Base-by-base conservation (phyloP, 2,797 vertebrate species). In the Eutrigla gurnardus region DNA sequence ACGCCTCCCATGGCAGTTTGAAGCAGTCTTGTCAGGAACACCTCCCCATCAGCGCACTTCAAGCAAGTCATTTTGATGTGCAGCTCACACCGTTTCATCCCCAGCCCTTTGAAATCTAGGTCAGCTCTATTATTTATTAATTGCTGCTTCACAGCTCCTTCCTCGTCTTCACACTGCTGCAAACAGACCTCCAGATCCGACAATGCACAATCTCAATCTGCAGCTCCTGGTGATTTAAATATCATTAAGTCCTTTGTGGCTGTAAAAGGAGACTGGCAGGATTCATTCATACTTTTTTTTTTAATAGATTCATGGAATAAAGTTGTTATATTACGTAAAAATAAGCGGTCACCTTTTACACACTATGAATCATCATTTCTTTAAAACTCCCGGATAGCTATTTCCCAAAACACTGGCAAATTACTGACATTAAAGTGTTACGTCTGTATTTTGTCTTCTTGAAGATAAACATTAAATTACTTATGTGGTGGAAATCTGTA, bases 91-190 rank as follows among this genome's bases (percentile, higher is more conserved):
- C 74, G 67, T 88, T 90, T 90, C 70, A 70, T 89, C 77, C 69
- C 81, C 76, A 66, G 82, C 83, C 83, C 85, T 86, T 86, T 87
- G 79, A 92, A 91, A 95, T 93, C 89, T 94, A 92, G 94, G 93
- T 92, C 93, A 92, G 66, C 79, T 71, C 84, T 78, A 92, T 94
- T 89, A 94, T 93, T 93, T 92, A 95, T 94, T 93, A 92, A 94
- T 92, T 88, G 80, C 75, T n/a, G 73, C 88, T 91, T 93, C 85
- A 86, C 86, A 83, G 84, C 82, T 85, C 67, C 71, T 58, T 75
- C 18, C 45, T 33, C 40, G 75, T 80, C 78, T 70, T 88, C 75
- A 70, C 61, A 70, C 78, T 70, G 70, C 82, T 73, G 81, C 80
- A 76, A 60, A 69, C 47, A 67, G 55, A 74, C 82, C 75, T 70